Percentiles rank a stretch among this genome's conserved stretches.
Evolutionary conservation across 2,797 vertebrate species (phyloP).

Genomic region (Argyrosomus regius): DNA sequence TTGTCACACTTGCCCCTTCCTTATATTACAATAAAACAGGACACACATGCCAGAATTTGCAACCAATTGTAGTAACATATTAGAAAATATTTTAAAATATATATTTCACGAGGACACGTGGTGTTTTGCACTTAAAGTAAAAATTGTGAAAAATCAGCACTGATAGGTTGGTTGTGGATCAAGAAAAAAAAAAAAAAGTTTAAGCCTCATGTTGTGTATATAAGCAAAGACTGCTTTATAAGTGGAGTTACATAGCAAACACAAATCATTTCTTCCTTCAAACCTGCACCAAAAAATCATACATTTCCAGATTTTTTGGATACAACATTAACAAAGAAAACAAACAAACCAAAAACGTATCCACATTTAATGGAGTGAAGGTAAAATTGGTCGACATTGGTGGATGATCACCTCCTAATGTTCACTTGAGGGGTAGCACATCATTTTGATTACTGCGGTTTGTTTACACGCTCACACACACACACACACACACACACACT

Average conservation of each 20-base stretch:
- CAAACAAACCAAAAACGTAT: too few species aligned
- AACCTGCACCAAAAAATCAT: neutral
- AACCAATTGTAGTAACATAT: too few species aligned
- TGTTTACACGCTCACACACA: slow-evolving; percentile 28
- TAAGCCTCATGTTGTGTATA: neutral
- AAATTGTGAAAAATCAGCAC: too few species aligned
- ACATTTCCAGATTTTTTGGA: neutral
- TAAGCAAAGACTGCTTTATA: too few species aligned
- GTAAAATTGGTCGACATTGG: neutral
- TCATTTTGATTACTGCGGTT: slow-evolving; percentile 26
- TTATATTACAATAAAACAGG: neutral
- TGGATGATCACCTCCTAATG: neutral
- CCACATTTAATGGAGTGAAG: neutral
- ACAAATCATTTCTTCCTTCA: neutral
- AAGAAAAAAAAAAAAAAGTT: neutral
- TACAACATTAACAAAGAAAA: neutral
- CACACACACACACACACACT: slow-evolving; percentile 12
- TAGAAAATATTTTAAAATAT: too few species aligned
- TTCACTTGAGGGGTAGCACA: neutral
- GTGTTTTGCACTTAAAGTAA: too few species aligned
- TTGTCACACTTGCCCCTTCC: too few species aligned
- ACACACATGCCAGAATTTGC: neutral
- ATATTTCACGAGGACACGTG: too few species aligned
- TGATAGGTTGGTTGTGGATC: too few species aligned
- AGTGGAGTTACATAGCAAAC: neutral